Percentiles rank a stretch among this genome's conserved stretches.
Evolutionary conservation across 2,797 vertebrate genomes (phyloP).

Genomic region (Rhadinocentrus ornatus): DNA sequence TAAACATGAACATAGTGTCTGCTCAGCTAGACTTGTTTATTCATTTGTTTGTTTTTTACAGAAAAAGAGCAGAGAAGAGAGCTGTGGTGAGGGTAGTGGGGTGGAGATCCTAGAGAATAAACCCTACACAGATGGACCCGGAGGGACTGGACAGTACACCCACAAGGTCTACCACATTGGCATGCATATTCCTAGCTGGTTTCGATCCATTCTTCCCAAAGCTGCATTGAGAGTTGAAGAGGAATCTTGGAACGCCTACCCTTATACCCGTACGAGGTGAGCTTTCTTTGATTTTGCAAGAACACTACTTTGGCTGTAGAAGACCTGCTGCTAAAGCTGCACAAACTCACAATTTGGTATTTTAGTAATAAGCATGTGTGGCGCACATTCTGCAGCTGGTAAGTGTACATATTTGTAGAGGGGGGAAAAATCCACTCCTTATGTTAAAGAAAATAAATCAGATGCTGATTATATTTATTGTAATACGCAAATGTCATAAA

Average conservation of each 20-base stretch:
- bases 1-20: neutral
- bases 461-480: conserved; percentile 12
- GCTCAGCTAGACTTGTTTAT: neutral
- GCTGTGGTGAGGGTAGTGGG: conserved; percentile 94
- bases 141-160: conserved; percentile 95
- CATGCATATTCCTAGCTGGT: conserved; percentile 99
- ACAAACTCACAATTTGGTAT: neutral
- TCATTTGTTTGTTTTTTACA: conserved; percentile 59
- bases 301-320: conserved; percentile 24
- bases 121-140: conserved; percentile 94
- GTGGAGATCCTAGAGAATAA: conserved; percentile 98
- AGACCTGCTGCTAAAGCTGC: conserved; percentile 20
- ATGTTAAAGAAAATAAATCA: neutral
- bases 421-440: neutral
- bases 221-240: conserved; percentile 93
- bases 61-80: conserved; percentile 99
- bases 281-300: conserved; percentile 11
- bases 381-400: neutral
- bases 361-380: neutral
- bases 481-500: neutral
- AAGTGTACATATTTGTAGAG: neutral
- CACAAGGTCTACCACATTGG: conserved; percentile 99
- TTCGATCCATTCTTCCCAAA: conserved; percentile 95
- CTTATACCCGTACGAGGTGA: conserved; percentile 94
- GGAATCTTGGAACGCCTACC: conserved; percentile 96